phyloP scores from a whole-genome alignment of 2,113 vertebrate genomes.

The Okapia johnstoni region DNA sequence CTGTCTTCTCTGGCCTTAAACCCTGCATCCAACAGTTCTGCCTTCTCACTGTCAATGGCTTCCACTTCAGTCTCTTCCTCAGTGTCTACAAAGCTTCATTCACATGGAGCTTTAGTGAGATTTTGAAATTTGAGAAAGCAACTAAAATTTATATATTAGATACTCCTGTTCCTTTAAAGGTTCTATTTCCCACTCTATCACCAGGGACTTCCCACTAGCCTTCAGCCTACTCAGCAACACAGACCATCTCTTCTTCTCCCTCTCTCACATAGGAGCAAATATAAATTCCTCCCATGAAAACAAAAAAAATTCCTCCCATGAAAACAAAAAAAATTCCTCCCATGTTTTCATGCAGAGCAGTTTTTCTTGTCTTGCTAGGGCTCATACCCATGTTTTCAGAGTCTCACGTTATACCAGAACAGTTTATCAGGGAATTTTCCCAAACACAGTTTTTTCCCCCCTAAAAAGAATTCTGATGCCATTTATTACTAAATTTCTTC shows the following conservation, averaged over 20 bases:
- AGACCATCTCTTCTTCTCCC: not conserved
- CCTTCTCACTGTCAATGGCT: not conserved
- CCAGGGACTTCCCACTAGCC: not conserved
- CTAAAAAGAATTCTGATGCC: not conserved
- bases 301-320: no score
- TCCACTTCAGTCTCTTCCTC: not conserved
- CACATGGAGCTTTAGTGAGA: not conserved
- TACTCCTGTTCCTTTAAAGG: not conserved
- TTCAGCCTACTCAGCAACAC: not conserved
- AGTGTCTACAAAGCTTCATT: not conserved
- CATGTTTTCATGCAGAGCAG: not conserved
- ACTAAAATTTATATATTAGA: not conserved
- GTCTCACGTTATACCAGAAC: not conserved
- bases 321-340: not conserved
- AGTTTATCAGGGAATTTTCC: not conserved
- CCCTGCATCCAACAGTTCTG: not conserved
- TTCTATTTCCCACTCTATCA: not conserved
- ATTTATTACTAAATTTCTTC: not conserved
- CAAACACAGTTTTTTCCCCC: not conserved
- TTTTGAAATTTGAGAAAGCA: conserved; percentile 2
- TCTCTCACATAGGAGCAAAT: not conserved
- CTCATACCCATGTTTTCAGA: not conserved
- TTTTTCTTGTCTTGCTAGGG: not conserved
- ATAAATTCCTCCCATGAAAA: not conserved
- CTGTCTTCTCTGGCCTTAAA: not conserved